A percentile compares a stretch with the other conserved stretches of the same genome.
Conservation (phyloP, 2,797 vertebrate genomes). For the Poecilia gillii region DNA sequence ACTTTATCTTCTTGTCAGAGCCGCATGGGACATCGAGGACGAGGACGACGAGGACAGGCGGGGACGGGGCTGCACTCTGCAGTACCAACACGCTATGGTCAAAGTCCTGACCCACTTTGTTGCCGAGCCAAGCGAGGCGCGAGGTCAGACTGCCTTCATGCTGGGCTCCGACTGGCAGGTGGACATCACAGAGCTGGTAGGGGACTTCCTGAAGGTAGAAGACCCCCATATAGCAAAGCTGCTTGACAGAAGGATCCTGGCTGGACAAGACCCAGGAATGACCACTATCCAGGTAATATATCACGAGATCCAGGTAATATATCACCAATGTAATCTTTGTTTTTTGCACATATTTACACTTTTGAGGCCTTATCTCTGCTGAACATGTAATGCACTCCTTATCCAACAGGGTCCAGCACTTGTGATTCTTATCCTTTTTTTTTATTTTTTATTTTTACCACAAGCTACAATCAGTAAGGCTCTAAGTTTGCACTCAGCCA, state of each 20-base stretch:
- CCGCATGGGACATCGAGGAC: conserved; percentile 89
- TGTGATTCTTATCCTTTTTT: neutral
- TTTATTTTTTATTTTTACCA: too few species aligned
- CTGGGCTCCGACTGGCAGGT: conserved; percentile 92
- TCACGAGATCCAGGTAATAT: conserved; percentile 80
- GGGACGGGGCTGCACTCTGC: conserved; percentile 88
- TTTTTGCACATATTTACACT: neutral
- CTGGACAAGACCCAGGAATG: conserved; percentile 90
- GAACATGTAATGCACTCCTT: conserved; percentile 2
- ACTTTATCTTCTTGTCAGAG: conserved; percentile 70
- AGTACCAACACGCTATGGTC: conserved; percentile 92
- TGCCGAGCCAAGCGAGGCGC: conserved; percentile 83
- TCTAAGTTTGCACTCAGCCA: conserved; percentile 18
- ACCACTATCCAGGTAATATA: conserved; percentile 90
- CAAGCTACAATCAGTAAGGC: conserved; percentile 3
- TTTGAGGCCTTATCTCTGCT: conserved; percentile 9
- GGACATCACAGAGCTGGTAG: conserved; percentile 92
- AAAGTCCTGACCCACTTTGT: conserved; percentile 93
- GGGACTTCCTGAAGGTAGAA: conserved; percentile 92
- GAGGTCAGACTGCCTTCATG: conserved; percentile 86
- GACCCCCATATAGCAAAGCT: conserved; percentile 86
- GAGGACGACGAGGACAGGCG: conserved; percentile 90
- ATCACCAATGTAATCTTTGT: neutral
- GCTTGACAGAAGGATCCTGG: conserved; percentile 84
- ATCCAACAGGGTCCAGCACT: neutral